Base-by-base conservation (phyloP, 2,888 invertebrate genomes). In the Palloptera scutellata region DNA sequence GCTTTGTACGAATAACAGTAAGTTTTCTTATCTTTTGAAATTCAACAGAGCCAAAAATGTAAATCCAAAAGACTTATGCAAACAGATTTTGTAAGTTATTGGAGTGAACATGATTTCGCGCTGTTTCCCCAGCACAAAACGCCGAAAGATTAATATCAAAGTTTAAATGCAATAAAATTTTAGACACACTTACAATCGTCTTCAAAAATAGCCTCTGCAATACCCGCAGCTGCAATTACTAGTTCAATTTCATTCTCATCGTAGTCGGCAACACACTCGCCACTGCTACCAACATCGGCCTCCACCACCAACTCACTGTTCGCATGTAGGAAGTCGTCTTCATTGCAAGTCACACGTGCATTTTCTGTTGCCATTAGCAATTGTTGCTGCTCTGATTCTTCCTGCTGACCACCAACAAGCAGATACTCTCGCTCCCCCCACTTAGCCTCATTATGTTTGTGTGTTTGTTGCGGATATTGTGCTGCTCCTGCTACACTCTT, bases 321-420 rank as follows among this genome's bases (percentile, higher is more conserved):
- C n/a, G 20, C 61, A 54, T 70, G 57, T 61, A 48, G 15, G 57
- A 68, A 51, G 64, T 52, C 57, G 45, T 41, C 61, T 51, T 54
- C 64, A 15, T 58, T 67, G 42, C 62, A 66, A 64, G 66, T 68
- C 67, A 52, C 70, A 70, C 67, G 69, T 71, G 67, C 68, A 53
- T 12, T 48, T 57, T 52, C 17, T 48, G 3, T 20, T 15, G 42
- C 12, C 17, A 42, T 60, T 43, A 59, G 64, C 62, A 69, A 62
- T 62, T 66, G 40, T 60, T 70, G 66, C 54, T 66, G 53, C 30
- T 62, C 17, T 41, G 60, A 48, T 55, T 67, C 30, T 17, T 64
- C 61, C 67, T 70, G 67, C 70, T 64, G 69, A 68, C 68, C 72
- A 72, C 72, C 74, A 17, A 69, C 66, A 64, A 72, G 71, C 68